A percentile compares a stretch with the other conserved stretches of the same genome.
phyloP scores from a whole-genome alignment of 2,888 invertebrate species.

The Busseola fusca region DNA sequence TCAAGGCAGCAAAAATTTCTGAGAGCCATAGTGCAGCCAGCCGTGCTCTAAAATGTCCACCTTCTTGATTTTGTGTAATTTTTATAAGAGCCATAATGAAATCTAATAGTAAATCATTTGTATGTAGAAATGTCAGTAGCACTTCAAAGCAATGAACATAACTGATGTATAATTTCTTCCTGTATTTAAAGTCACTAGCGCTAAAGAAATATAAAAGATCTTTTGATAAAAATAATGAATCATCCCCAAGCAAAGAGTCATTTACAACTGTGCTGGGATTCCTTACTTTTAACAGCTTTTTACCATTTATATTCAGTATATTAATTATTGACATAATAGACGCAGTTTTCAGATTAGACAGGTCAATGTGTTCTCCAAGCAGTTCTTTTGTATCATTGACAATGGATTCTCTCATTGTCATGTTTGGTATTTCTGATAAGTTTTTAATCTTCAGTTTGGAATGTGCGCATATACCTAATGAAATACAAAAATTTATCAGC shows the following conservation, averaged over 20 bases:
- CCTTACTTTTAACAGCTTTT: conserved; percentile 71
- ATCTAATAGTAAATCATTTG: conserved; percentile 83
- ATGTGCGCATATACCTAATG: conserved; percentile 80
- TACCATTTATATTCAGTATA: conserved; percentile 70
- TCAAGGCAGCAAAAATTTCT: conserved; percentile 82
- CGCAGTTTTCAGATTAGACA: conserved; percentile 76
- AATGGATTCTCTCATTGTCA: conserved; percentile 76
- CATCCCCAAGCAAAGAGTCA: conserved; percentile 75
- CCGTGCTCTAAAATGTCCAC: conserved; percentile 70
- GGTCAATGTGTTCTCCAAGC: conserved; percentile 73
- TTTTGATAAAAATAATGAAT: conserved; percentile 78
- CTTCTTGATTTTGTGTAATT: conserved; percentile 75
- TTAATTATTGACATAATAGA: conserved; percentile 74
- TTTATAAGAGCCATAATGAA: conserved; percentile 84
- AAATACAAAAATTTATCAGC: conserved; percentile 79
- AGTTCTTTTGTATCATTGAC: conserved; percentile 78
- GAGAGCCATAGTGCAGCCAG: conserved; percentile 88
- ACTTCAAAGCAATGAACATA: conserved; percentile 87
- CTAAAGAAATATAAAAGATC: conserved; percentile 75
- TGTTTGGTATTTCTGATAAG: conserved; percentile 78
- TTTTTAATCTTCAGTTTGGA: conserved; percentile 78
- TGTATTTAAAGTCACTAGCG: conserved; percentile 66
- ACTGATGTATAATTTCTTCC: conserved; percentile 66
- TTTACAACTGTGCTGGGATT: conserved; percentile 67
- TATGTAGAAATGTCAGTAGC: conserved; percentile 86